Base-by-base conservation (phyloP, 2,113 vertebrate genomes). In the Tachysurus vachellii region DNA sequence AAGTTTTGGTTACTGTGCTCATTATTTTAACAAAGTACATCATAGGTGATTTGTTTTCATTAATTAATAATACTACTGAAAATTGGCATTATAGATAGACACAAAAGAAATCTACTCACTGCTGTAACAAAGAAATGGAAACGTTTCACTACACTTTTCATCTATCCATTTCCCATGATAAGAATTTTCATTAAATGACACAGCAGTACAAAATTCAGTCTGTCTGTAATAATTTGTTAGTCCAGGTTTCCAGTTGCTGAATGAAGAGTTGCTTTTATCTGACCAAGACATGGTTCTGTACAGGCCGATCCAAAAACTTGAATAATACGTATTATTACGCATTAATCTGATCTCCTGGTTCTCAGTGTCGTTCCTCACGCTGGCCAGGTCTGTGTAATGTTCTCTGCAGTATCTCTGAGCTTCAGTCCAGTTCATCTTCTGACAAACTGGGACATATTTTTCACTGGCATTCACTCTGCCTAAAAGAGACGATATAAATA, bases 271-370 rank as follows among this genome's bases (percentile, higher is more conserved):
- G 57, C 87, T 88, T 66, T 82, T 44, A 81, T 85, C 83, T 54
- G 87, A 82, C 87, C 87, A 85, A 71, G 66, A 75, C 70, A 66
- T 81, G n/a, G 13, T 73, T 88, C 28, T 88, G 77, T 85, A 88
- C 87, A 88, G 56, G 31, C 87, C 83, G 4, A 85, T 81, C 76
- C 87, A 88, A 19, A 57, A 11, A 10, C 0, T 0, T 0, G 1
- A 0, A 54, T 31, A 31, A 83, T 66, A 28, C 9, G n/a, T 10
- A 66, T 11, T 13, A 66, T 28, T 12, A 66, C 23, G 8, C 21
- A 81, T 64, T 31, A 44, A 31, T 61, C 59, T 61, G 0, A 85
- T n/a, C 36, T 75, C 23, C 62, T 80, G 62, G 44, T 68, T 31
- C 4, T 68, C 64, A 68, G 26, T 31, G n/a, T 68, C 64, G 8